Evolutionary conservation across 2,113 vertebrate genomes (phyloP).

Genomic region (Alexandromys fortis): DNA sequence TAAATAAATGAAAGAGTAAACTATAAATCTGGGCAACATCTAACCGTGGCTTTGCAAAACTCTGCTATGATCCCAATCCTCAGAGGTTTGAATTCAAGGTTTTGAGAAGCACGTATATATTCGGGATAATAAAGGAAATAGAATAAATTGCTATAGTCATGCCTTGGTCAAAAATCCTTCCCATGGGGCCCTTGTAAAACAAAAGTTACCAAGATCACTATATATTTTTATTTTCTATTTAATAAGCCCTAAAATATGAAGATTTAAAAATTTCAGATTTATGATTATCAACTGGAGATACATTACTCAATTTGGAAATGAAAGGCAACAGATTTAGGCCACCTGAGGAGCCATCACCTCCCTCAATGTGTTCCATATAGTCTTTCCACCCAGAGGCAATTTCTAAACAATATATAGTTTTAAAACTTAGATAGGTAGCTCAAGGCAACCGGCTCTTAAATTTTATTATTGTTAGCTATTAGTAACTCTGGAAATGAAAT

Average conservation of each 20-base stretch:
- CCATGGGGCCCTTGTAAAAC: neutral
- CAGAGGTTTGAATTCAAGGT: neutral
- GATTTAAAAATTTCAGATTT: conserved; percentile 13
- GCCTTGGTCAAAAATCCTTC: conserved; percentile 26
- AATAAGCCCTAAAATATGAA: neutral
- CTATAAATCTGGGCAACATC: neutral
- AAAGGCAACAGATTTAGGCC: neutral
- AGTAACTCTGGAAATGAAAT: neutral
- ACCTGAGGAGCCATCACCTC: neutral
- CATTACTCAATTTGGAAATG: neutral
- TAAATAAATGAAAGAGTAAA: conserved; percentile 15
- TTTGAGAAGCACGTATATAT: neutral
- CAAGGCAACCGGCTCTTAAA: neutral
- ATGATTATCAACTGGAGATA: neutral
- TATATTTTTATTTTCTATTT: neutral
- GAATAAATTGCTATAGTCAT: neutral
- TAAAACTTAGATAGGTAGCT: neutral
- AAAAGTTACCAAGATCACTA: neutral
- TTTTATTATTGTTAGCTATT: conserved; percentile 26
- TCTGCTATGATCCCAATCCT: neutral
- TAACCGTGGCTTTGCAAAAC: neutral
- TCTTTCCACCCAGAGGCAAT: neutral
- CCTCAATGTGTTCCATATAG: accelerated
- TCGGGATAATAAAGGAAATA: conserved; percentile 10
- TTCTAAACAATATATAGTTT: neutral